phyloP scores from a whole-genome alignment of 2,113 vertebrate species.

The Pomatostomus ruficeps region DNA sequence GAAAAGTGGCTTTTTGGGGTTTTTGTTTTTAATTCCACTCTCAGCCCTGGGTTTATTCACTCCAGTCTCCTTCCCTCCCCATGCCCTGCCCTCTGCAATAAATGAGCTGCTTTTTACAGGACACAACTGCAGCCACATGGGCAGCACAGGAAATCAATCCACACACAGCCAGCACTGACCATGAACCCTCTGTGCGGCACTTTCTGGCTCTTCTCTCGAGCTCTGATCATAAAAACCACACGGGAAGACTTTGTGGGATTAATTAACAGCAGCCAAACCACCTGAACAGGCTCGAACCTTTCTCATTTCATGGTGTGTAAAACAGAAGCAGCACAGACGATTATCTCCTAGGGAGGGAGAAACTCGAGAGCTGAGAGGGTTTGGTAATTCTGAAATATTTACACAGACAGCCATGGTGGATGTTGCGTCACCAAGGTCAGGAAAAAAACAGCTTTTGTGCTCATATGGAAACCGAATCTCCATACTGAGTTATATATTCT shows the following conservation, averaged over 20 bases:
- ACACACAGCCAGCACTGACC: background rate
- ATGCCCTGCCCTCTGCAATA: background rate
- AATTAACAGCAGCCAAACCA: background rate
- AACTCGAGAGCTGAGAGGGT: background rate
- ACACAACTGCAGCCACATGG: background rate
- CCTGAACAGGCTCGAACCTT: background rate
- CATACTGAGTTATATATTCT: background rate
- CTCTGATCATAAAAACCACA: background rate
- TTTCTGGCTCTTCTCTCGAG: background rate
- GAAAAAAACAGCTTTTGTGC: background rate
- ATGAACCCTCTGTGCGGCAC: background rate
- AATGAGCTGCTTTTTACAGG: background rate
- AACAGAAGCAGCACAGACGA: background rate
- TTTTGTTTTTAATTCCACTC: background rate
- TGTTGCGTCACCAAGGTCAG: background rate
- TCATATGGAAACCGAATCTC: background rate
- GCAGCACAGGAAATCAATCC: background rate
- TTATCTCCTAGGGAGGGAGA: background rate
- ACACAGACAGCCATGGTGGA: background rate
- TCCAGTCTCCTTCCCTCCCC: background rate
- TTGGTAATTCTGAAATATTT: background rate
- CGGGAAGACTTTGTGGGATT: background rate
- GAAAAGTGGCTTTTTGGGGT: background rate
- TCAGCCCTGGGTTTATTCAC: background rate
- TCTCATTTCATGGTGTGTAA: slow-evolving; percentile 35